Evolutionary conservation across 2,888 invertebrate species (phyloP), one percentile per base, ranked within the genome.

Genomic region (Lasioglossum calceatum): DNA sequence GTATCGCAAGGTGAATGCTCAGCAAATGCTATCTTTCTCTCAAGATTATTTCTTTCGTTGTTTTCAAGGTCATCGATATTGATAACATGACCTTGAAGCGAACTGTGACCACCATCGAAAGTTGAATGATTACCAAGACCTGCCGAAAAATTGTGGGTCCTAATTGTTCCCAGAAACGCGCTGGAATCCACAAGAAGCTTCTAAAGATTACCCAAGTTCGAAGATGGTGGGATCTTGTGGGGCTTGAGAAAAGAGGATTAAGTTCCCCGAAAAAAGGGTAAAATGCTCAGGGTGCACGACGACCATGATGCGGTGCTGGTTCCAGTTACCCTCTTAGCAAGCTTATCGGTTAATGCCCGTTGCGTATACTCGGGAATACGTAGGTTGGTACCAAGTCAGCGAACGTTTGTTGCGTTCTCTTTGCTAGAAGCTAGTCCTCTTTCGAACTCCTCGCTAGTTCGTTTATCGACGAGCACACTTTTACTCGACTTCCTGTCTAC

Each of bases 271-370:
- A 61, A 61, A 58, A 61, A 61, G 61, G 61, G n/a, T 23, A 50
- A 23, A 50, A 61, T n/a, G 61, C 27, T 61, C 61, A 27, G 61
- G 61, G 61, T 61, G 14, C 61, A 14, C 12, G 61, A 14, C 27
- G 27, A 14, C 61, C 61, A 61, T 14, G 61, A 61, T 61, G 61
- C 61, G 61, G 27, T 27, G 27, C 61, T 61, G 61, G n/a, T 58
- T 74, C 64, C 36, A 47, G 64, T 74, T 74, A 80, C 19, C n/a
- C 23, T 2, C 32, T 64, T 61, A 61, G 14, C 61, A n/a, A 14
- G 64, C 64, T 64, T 64, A 64, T 64, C 64, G 32, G 64, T 64
- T 64, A 64, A 64, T 64, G 64, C 32, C 64, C 64, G 64, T 64
- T 36, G 16, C 1, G 4, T 61, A 61, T 8, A 27, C 32, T 16